phyloP scores from a whole-genome alignment of 2,113 vertebrate genomes.

The Equus quagga region DNA sequence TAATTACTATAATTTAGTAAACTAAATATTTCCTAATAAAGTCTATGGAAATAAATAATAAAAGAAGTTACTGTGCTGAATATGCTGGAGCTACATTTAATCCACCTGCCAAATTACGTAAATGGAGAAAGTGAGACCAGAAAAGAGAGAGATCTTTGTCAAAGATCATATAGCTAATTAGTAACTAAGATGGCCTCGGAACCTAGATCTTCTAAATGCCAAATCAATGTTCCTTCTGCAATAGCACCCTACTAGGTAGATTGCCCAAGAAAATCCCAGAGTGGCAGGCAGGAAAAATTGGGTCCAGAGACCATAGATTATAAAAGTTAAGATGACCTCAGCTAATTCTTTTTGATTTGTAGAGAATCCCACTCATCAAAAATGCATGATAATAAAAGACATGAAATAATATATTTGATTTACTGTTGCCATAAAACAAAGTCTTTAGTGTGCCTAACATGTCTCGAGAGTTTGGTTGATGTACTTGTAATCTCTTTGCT shows the following conservation, averaged over 20 bases:
- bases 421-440: conserved; percentile 13
- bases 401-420: conserved; percentile 45
- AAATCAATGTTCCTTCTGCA: neutral
- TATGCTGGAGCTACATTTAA: neutral
- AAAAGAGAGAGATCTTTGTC: neutral
- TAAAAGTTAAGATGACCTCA: conserved; percentile 42
- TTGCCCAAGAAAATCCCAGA: neutral
- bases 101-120: neutral
- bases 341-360: neutral
- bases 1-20: neutral
- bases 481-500: conserved; percentile 6
- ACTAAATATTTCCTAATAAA: conserved; percentile 23
- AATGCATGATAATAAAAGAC: conserved; percentile 19
- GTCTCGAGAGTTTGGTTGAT: conserved; percentile 19
- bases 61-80: neutral
- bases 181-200: neutral
- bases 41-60: neutral
- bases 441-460: neutral
- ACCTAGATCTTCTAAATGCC: neutral
- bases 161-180: neutral
- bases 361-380: conserved; percentile 51
- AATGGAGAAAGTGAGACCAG: neutral
- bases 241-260: neutral
- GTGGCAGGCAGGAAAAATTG: neutral
- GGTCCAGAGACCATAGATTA: neutral